Percentiles rank a stretch among this genome's conserved stretches.
Evolutionary conservation across 1,140 invertebrate genomes (phyloP).

Genomic region (Drosophila pseudoananassae): DNA sequence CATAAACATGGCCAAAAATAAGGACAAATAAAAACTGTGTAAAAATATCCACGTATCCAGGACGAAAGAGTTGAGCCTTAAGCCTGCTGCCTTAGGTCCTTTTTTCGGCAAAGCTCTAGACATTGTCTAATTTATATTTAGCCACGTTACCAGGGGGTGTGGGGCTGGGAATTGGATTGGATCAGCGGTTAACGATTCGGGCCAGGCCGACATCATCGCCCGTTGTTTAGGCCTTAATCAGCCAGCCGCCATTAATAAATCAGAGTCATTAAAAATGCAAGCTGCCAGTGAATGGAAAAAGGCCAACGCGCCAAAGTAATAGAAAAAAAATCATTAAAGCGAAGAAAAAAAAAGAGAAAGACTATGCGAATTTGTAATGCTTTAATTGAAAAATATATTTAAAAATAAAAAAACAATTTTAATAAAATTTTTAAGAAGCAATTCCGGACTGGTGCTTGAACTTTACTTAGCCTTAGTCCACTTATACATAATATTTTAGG

Average conservation of each 20-base stretch:
- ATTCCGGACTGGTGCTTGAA: too few relatives aligned
- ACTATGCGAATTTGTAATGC: slow-evolving; percentile 12
- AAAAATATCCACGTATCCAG: slow-evolving; percentile 32
- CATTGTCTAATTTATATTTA: slow-evolving; percentile 75
- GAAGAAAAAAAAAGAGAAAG: slow-evolving; percentile 9
- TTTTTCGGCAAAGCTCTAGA: slow-evolving; percentile 47
- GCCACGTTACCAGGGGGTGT: slow-evolving; percentile 31
- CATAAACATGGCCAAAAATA: slow-evolving; percentile 3
- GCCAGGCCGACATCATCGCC: slow-evolving; percentile 66
- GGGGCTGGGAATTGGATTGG: background rate
- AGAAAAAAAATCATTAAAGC: slow-evolving; percentile 33
- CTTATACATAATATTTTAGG: too few relatives aligned
- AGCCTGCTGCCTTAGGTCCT: background rate
- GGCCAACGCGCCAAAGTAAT: slow-evolving; percentile 38
- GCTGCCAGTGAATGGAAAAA: slow-evolving; percentile 60
- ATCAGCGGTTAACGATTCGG: background rate
- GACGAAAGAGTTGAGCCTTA: slow-evolving; percentile 50
- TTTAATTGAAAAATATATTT: background rate
- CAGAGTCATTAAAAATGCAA: slow-evolving; percentile 84
- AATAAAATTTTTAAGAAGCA: too few relatives aligned
- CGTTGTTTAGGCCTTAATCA: slow-evolving; percentile 77
- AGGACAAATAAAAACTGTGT: background rate
- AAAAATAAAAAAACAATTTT: too few relatives aligned
- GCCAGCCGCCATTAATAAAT: slow-evolving; percentile 83
- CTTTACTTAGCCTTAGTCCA: too few relatives aligned